Conservation (phyloP, 1,140 invertebrate species). For the Drosophila orena region DNA sequence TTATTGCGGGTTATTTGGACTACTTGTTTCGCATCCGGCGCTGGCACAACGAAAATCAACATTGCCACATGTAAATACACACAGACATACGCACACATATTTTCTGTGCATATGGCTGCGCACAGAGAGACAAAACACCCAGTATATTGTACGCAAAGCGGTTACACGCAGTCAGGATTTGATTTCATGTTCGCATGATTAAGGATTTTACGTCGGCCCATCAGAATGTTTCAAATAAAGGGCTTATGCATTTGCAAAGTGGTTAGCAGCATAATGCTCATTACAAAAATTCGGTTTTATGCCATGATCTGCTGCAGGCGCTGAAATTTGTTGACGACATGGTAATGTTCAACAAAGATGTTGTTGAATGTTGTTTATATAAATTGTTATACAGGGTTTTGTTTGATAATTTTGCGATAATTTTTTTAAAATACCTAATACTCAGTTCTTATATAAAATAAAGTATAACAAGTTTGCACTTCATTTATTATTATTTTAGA, state of each 20-base stretch:
- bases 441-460: too few relatives aligned
- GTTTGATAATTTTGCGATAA: background rate
- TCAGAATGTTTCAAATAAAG: conserved; percentile 32
- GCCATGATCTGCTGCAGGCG: background rate
- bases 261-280: conserved; percentile 36
- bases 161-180: conserved; percentile 46
- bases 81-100: background rate
- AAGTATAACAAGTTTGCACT: too few relatives aligned
- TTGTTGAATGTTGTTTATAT: too few relatives aligned
- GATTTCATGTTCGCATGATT: conserved; percentile 46
- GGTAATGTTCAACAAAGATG: background rate
- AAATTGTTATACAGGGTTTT: background rate
- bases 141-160: conserved; percentile 29
- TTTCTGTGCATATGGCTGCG: conserved; percentile 16
- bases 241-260: conserved; percentile 33
- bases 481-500: too few relatives aligned
- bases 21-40: conserved; percentile 80
- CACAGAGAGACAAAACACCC: conserved; percentile 44
- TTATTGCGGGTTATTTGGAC: conserved; percentile 82
- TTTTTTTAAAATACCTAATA: too few relatives aligned
- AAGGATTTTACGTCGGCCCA: conserved; percentile 33
- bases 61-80: conserved; percentile 41
- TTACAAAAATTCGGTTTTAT: conserved; percentile 22
- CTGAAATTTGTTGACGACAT: background rate
- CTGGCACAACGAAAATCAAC: conserved; percentile 76